These are phyloP conservation scores for Limonius californicus DNA, from an alignment of 1,140 invertebrate genomes.

Conservation along the genomic window DNA sequence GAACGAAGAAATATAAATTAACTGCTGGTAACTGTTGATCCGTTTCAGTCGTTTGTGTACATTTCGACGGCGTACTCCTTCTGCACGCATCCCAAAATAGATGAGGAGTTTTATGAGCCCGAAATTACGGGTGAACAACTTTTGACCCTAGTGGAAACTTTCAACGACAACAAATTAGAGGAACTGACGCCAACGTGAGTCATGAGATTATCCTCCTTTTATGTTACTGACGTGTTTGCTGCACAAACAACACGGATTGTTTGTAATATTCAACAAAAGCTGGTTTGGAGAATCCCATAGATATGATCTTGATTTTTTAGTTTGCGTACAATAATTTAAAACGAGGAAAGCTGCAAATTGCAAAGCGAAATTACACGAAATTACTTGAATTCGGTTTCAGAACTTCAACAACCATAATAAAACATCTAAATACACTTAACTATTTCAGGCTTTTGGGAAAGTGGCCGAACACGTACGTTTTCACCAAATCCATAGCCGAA, in stretches of 20 bases:
- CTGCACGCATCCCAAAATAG: slow-evolving; percentile 52
- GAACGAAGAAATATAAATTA: slow-evolving; percentile 38
- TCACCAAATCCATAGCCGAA: slow-evolving; percentile 61
- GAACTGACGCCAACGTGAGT: slow-evolving; percentile 58
- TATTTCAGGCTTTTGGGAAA: slow-evolving; percentile 49
- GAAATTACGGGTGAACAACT: slow-evolving; percentile 54
- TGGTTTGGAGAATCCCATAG: too few relatives aligned
- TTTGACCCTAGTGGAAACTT: slow-evolving; percentile 45
- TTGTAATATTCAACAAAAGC: too few relatives aligned
- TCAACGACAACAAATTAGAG: slow-evolving; percentile 51
- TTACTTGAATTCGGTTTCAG: too few relatives aligned
- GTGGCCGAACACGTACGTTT: slow-evolving; percentile 62
- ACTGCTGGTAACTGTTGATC: slow-evolving; percentile 60
- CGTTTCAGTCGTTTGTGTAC: slow-evolving; percentile 55
- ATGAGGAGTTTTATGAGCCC: slow-evolving; percentile 56
- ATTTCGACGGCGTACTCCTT: slow-evolving; percentile 65
- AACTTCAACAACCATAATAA: too few relatives aligned
- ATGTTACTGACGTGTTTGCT: too few relatives aligned
- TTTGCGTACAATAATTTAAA: too few relatives aligned
- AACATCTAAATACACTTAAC: neutral
- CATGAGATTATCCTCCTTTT: too few relatives aligned
- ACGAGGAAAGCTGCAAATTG: too few relatives aligned
- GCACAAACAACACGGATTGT: too few relatives aligned
- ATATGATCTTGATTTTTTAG: too few relatives aligned
- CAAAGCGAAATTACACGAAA: too few relatives aligned